A percentile compares a stretch with the other conserved stretches of the same genome.
Evolutionary conservation across 2,797 vertebrate species (phyloP).

Genomic region (Sebastes taczanowskii): DNA sequence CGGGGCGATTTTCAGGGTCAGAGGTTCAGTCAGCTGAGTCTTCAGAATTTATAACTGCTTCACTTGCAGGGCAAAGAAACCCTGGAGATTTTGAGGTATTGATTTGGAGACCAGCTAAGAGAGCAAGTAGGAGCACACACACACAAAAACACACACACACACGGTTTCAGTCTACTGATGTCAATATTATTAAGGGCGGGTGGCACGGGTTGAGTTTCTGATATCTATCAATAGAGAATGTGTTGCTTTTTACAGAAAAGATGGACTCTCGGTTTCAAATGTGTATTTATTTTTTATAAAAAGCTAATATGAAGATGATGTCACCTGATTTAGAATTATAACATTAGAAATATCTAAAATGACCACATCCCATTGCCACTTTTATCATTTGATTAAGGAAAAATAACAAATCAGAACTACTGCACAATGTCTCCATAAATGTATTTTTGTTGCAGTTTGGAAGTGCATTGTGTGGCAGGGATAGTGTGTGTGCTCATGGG

Average conservation of each 20-base stretch:
- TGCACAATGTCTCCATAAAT: neutral
- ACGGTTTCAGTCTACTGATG: constrained; percentile 5
- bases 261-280: neutral
- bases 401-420: neutral
- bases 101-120: constrained; percentile 68
- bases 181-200: constrained; percentile 40
- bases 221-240: constrained; percentile 1
- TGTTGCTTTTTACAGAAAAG: neutral
- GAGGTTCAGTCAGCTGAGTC: constrained; percentile 74
- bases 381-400: neutral
- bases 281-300: neutral
- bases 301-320: neutral
- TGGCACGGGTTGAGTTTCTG: constrained; percentile 12
- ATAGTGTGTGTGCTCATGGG: neutral
- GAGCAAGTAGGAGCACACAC: constrained; percentile 3
- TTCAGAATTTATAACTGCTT: constrained; percentile 77
- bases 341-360: neutral
- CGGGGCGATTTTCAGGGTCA: constrained; percentile 73
- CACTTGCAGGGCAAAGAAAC: constrained; percentile 61
- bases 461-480: neutral
- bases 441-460: neutral
- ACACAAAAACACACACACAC: neutral
- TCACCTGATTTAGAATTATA: neutral
- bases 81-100: constrained; percentile 71
- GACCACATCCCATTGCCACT: neutral